A percentile compares a stretch with the other conserved stretches of the same genome.
Evolutionary conservation across 2,113 vertebrate genomes (phyloP).

Genomic region (Ptilorrhoa leucosticta): DNA sequence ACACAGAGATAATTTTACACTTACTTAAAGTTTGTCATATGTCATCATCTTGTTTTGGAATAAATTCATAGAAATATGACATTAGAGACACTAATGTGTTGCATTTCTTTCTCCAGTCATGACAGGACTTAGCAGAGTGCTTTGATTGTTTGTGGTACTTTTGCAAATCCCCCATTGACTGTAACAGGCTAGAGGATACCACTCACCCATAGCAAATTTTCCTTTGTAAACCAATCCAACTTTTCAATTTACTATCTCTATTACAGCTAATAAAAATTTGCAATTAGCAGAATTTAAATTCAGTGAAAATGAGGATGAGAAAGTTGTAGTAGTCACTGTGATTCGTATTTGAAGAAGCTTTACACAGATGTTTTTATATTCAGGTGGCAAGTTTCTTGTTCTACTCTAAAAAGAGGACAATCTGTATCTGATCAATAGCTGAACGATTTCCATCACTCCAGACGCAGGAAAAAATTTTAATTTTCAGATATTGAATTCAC

Average conservation of each 20-base stretch:
- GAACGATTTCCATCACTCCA: background rate
- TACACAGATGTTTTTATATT: background rate
- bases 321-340: background rate
- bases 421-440: background rate
- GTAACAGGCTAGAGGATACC: background rate
- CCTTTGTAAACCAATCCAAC: background rate
- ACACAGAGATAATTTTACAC: background rate
- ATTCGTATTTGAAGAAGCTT: background rate
- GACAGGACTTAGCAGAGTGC: background rate
- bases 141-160: background rate
- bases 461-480: background rate
- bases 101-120: background rate
- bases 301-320: background rate
- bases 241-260: background rate
- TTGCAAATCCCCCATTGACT: background rate
- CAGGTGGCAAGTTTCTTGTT: background rate
- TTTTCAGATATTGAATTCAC: background rate
- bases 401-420: background rate
- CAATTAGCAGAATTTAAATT: background rate
- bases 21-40: background rate
- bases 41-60: background rate
- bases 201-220: background rate
- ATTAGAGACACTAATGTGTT: background rate
- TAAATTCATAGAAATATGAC: background rate
- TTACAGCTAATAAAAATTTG: background rate